A percentile compares a stretch with the other conserved stretches of the same genome.
These are phyloP conservation scores for Taeniopygia guttata DNA, from an alignment of 2,797 vertebrate genomes.

Conservation along the genomic window DNA sequence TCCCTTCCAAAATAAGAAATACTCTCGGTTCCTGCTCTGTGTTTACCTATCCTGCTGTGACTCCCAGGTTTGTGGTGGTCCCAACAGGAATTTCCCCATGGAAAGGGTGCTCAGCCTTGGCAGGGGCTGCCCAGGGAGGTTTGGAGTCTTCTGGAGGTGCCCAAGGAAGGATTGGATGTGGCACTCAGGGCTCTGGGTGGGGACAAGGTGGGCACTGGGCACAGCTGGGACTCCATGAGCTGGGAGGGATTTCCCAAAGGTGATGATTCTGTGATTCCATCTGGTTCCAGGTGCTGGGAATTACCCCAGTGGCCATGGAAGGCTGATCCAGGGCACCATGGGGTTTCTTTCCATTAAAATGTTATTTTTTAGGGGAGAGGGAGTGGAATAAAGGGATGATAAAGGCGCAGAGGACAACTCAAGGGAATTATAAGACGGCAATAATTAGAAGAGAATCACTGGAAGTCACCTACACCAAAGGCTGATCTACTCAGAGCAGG, in stretches of 20 bases:
- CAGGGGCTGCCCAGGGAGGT: not conserved
- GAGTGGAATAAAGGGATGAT: not conserved
- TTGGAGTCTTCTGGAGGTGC: not conserved
- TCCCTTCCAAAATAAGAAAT: not conserved
- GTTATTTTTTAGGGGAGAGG: too few species aligned
- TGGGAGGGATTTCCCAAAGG: not conserved
- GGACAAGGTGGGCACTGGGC: accelerated
- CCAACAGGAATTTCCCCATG: not conserved
- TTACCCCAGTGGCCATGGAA: not conserved
- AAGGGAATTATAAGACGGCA: not conserved
- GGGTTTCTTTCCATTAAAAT: not conserved
- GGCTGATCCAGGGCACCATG: not conserved
- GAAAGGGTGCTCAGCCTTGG: not conserved
- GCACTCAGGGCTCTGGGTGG: not conserved
- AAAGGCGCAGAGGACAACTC: not conserved
- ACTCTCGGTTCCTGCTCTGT: not conserved
- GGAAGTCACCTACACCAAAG: not conserved
- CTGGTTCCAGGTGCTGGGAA: not conserved
- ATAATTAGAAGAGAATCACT: not conserved
- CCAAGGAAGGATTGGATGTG: accelerated
- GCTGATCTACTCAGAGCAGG: not conserved
- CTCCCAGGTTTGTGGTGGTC: not conserved
- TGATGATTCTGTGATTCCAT: not conserved
- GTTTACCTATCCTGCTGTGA: not conserved
- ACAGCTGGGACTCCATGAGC: accelerated